Conservation (phyloP, 1,140 invertebrate genomes). For the Papilio helenus region DNA sequence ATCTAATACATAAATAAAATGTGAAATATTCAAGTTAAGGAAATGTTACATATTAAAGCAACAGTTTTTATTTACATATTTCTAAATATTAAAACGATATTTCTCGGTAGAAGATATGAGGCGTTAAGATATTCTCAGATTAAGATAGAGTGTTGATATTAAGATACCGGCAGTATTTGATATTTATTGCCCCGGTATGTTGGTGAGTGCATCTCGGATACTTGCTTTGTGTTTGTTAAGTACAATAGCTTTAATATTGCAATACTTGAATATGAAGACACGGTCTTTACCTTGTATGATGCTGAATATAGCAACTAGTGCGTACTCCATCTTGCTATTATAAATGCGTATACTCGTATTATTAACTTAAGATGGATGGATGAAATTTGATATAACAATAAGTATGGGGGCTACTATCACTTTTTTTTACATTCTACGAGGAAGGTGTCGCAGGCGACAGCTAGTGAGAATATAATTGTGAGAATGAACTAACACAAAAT, state of each 20-base stretch:
- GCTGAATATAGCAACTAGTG: not conserved
- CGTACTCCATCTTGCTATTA: not conserved
- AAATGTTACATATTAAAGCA: not conserved
- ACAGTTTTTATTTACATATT: too few relatives aligned
- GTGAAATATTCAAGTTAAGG: not conserved
- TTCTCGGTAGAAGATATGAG: conserved; percentile 1
- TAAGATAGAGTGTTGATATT: conserved; percentile 69
- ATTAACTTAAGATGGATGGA: too few relatives aligned
- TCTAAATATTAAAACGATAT: too few relatives aligned
- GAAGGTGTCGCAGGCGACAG: too few relatives aligned
- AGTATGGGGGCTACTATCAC: too few relatives aligned
- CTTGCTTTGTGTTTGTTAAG: conserved; percentile 41
- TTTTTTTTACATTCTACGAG: too few relatives aligned
- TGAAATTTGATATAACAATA: too few relatives aligned
- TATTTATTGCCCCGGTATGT: conserved; percentile 72
- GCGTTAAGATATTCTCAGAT: conserved; percentile 63
- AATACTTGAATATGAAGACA: not conserved
- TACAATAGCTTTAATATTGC: conserved; percentile 11
- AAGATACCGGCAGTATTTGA: conserved; percentile 67
- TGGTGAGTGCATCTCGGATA: conserved; percentile 63
- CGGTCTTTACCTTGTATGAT: not conserved
- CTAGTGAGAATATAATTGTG: too few relatives aligned
- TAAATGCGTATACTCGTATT: too few relatives aligned
- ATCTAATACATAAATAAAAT: too few relatives aligned
- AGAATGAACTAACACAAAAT: too few relatives aligned